Conservation (phyloP, 2,113 vertebrate species). For the Neomonachus schauinslandi region DNA sequence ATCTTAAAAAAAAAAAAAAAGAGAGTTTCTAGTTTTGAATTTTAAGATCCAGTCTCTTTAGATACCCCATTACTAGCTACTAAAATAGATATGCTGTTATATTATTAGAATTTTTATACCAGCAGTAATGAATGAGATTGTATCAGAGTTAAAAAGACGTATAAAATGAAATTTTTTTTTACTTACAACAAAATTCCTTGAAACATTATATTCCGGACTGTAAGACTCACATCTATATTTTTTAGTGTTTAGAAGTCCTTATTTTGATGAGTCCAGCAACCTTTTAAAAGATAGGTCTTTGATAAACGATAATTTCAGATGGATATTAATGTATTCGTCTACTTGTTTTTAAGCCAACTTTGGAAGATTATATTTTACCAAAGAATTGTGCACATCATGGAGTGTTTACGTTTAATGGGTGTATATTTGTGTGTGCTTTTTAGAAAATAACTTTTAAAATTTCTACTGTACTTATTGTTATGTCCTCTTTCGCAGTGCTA, state of each 20-base stretch:
- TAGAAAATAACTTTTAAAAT: conserved; percentile 48
- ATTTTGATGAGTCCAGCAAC: not conserved
- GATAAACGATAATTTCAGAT: not conserved
- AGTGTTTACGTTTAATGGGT: not conserved
- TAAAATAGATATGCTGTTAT: not conserved
- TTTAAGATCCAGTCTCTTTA: not conserved
- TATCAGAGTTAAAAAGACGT: not conserved
- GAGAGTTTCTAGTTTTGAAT: not conserved
- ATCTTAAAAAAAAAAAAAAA: not conserved
- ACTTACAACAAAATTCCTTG: not conserved
- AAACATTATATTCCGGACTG: not conserved
- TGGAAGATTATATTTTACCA: not conserved
- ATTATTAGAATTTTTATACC: conserved; percentile 45
- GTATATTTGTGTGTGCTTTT: not conserved
- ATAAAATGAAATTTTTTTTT: conserved; percentile 30
- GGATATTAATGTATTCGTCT: not conserved
- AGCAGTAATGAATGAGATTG: not conserved
- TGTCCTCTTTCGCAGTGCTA: not conserved
- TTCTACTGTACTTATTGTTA: not conserved
- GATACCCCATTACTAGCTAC: not conserved
- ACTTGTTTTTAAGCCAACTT: conserved; percentile 20
- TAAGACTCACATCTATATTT: not conserved
- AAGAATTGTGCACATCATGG: not conserved
- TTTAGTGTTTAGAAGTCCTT: not conserved
- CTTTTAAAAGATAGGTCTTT: not conserved